phyloP scores from a whole-genome alignment of 2,113 vertebrate species.

The Hippocampus zosterae region DNA sequence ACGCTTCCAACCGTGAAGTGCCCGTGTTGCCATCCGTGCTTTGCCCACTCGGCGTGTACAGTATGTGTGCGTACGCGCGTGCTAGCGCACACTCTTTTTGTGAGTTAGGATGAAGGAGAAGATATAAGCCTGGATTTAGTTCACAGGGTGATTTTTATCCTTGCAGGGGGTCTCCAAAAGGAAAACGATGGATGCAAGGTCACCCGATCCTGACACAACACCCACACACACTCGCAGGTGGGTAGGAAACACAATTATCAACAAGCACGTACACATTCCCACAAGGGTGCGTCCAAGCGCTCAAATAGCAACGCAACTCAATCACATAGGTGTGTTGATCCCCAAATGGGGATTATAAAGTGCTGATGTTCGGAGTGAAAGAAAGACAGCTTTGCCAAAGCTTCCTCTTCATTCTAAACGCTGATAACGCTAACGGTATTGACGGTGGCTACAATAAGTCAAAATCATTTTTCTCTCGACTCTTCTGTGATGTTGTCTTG shows the following conservation, averaged over 20 bases:
- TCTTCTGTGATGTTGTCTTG: conserved; percentile 21
- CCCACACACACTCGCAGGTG: conserved; percentile 16
- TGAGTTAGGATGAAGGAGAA: conserved; percentile 54
- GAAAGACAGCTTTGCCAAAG: conserved; percentile 54
- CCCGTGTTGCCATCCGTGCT: background rate
- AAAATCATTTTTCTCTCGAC: conserved; percentile 24
- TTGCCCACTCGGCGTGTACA: background rate
- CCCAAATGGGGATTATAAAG: conserved; percentile 14
- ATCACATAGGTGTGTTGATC: conserved; percentile 23
- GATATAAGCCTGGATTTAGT: conserved; percentile 72
- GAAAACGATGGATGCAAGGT: conserved; percentile 67
- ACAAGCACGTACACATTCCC: conserved; percentile 19
- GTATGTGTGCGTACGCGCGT: background rate
- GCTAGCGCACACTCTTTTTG: conserved; percentile 11
- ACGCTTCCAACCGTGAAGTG: background rate
- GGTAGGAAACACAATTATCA: conserved; percentile 19
- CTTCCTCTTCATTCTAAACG: conserved; percentile 56
- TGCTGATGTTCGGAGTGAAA: conserved; percentile 66
- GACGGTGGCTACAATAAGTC: conserved; percentile 45
- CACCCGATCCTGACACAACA: conserved; percentile 58
- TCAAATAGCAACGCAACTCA: conserved; percentile 23
- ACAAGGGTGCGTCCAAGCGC: conserved; percentile 1
- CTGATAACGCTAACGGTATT: conserved; percentile 64
- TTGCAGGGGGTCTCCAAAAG: conserved; percentile 67
- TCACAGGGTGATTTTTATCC: conserved; percentile 73